phyloP scores from a whole-genome alignment of 2,888 invertebrate genomes.

The Helicoverpa assulta region DNA sequence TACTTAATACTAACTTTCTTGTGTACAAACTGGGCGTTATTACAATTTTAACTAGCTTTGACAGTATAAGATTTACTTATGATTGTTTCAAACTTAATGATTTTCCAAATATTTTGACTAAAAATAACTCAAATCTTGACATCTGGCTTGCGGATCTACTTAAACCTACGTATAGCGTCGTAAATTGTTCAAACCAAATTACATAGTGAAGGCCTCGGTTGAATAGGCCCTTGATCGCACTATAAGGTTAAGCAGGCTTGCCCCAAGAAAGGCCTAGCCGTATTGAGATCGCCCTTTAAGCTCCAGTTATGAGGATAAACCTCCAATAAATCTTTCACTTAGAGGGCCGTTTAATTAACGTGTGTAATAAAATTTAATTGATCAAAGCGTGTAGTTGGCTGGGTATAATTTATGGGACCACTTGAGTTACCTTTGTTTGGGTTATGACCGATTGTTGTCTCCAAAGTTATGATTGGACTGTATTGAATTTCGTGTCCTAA shows the following conservation, averaged over 20 bases:
- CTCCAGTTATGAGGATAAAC: constrained; percentile 88
- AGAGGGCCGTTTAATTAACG: constrained; percentile 86
- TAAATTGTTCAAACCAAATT: constrained; percentile 59
- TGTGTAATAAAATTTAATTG: constrained; percentile 88
- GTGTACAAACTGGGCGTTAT: neutral
- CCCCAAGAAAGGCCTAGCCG: constrained; percentile 69
- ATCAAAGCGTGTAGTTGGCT: constrained; percentile 84
- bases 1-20: neutral
- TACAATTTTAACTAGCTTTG: too few species aligned
- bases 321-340: constrained; percentile 89
- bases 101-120: neutral
- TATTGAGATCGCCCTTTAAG: constrained; percentile 84
- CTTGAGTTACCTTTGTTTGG: constrained; percentile 63
- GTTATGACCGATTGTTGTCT: constrained; percentile 42
- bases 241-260: constrained; percentile 65
- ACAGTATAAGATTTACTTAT: too few species aligned
- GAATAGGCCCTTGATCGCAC: constrained; percentile 73
- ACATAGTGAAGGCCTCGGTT: constrained; percentile 57
- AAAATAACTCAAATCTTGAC: neutral
- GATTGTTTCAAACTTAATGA: neutral
- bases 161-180: constrained; percentile 9
- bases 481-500: neutral
- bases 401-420: constrained; percentile 73
- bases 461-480: constrained; percentile 16
- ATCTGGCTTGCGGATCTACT: neutral